Percentiles rank a stretch among this genome's conserved stretches.
Evolutionary conservation across 2,797 vertebrate species (phyloP).

Genomic region (Carcharodon carcharias): DNA sequence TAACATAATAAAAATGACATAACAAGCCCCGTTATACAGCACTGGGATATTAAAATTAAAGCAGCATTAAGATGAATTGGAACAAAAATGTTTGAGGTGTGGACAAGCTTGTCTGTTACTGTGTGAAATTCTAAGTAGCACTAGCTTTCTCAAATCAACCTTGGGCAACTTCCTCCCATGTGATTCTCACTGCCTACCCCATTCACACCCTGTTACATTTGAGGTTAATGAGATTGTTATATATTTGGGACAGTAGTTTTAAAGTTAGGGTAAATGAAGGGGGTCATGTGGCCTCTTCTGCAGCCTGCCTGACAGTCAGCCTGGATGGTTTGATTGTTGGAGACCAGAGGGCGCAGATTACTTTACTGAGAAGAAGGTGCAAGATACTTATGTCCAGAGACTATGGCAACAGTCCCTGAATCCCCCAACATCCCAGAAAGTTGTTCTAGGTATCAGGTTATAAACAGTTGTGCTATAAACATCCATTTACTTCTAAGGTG

Average conservation of each 20-base stretch:
- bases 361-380: too few relatives aligned
- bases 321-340: neutral
- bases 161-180: neutral
- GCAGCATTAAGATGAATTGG: neutral
- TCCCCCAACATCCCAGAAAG: too few relatives aligned
- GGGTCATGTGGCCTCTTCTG: neutral
- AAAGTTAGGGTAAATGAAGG: neutral
- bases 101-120: neutral
- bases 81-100: neutral
- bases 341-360: neutral
- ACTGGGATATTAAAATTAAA: neutral
- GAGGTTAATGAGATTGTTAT: neutral
- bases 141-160: neutral
- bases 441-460: too few relatives aligned
- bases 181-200: neutral
- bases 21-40: neutral
- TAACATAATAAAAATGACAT: neutral
- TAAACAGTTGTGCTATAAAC: too few relatives aligned
- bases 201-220: neutral
- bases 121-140: neutral
- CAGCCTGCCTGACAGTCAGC: neutral
- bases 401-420: too few relatives aligned
- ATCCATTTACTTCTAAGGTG: too few relatives aligned
- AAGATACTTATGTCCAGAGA: too few relatives aligned
- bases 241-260: neutral